Base-by-base conservation (phyloP, 2,888 invertebrate species). In the Sminthurides aquaticus region DNA sequence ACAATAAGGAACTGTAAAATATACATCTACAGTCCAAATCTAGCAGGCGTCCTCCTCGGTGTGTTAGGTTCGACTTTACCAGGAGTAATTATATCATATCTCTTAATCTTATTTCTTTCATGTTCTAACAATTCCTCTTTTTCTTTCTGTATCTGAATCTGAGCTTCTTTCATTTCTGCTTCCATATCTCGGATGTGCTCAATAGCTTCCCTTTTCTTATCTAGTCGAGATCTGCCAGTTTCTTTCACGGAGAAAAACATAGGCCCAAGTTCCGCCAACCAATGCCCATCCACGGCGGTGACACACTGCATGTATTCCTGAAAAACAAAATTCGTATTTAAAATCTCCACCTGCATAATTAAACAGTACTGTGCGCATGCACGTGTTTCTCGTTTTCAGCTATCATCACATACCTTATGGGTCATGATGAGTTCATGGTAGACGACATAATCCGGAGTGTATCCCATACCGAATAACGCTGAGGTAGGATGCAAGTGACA, bases 381-480 rank as follows among this genome's bases (percentile, higher is more conserved):
- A 20, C 29, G 57, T 26, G 18, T 11, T 25, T 28, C 34, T 18
- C 57, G 2, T 5, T 34, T 5, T 29, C 24, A 28, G 25, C 18
- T 57, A 57, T 20, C 24, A 20, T 8, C 54, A 52, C 22, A n/a
- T 76, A 82, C 83, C 79, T 90, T 90, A 49, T 91, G 89, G 28
- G 99, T 99, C 98, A 99, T 99, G 72, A 99, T 90, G 55, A 99
- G 85, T 81, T 99, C 99, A 79, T 99, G 99, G 81, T 99, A 99
- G 25, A 99, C 97, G 54, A 97, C 95, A 80, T 98, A 99, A 81
- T 98, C 97, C 0, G 98, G 97, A 0, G 95, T 95, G 78, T 87
- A 91, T 28, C 98, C 99, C 81, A 99, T 89, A 0, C 99, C 98
- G 80, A 97, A 99, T 0, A 99, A 84, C 0, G 99, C 97, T 0